Evolutionary conservation across 1,140 invertebrate genomes (phyloP).

Genomic region (Aphaenogaster ashmeadi): DNA sequence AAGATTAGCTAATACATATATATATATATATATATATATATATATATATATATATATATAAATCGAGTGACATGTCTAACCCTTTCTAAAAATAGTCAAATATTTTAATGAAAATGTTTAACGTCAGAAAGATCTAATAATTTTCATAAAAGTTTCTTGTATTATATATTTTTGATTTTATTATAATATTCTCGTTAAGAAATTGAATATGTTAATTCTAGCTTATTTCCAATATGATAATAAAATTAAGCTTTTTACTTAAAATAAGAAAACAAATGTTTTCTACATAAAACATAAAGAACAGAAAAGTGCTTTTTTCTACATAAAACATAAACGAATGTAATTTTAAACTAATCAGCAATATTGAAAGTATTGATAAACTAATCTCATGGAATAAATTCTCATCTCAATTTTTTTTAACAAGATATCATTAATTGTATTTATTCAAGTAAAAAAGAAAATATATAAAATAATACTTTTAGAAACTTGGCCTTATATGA

Average conservation of each 20-base stretch:
- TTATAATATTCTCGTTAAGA: background rate
- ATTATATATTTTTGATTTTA: background rate
- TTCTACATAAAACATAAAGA: no score
- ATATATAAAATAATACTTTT: conserved; percentile 15
- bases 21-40: no score
- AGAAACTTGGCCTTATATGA: conserved; percentile 20
- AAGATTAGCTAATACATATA: no score
- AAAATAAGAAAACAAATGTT: no score
- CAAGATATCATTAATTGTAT: background rate
- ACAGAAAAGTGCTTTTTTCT: no score
- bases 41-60: no score
- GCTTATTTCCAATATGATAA: background rate
- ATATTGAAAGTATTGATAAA: conserved; percentile 10
- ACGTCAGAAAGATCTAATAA: background rate
- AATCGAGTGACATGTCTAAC: conserved; percentile 30
- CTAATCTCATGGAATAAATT: background rate
- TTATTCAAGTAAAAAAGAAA: background rate
- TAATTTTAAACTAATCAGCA: background rate
- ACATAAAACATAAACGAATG: background rate
- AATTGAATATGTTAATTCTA: background rate
- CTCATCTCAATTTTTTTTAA: background rate
- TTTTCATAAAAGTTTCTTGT: no score
- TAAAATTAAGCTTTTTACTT: conserved; percentile 3
- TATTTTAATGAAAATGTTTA: conserved; percentile 27
- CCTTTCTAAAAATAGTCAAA: conserved; percentile 30